Evolutionary conservation across 2,113 vertebrate genomes (phyloP), one percentile per base, ranked within the genome.

Genomic region (Rhipidura dahli): DNA sequence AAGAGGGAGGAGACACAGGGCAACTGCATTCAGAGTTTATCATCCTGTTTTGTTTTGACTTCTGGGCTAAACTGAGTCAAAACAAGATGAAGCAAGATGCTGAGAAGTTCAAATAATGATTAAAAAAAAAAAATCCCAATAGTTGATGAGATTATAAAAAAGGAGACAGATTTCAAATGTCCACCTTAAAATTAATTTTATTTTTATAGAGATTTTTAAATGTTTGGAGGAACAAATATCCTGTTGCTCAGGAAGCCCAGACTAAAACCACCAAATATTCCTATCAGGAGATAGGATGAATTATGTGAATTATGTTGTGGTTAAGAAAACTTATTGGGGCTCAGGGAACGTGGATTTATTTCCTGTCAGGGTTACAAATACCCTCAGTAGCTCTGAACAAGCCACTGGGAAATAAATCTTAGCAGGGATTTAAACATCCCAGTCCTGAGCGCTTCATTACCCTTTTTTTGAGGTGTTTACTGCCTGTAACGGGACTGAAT

Each of bases 381-480:
- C 86, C 65, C 39, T 89, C 93, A 89, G 69, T 86, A 97, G 68
- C 89, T 83, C 77, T 86, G 88, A 93, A 87, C 50, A 72, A 95
- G n/a, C 40, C 40, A 28, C 61, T 88, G 78, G 76, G 72, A 96
- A 90, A 94, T 86, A 81, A 81, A 89, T 95, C 64, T 83, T 81
- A 35, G 20, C 60, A n/a, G 0, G 22, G 72, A 78, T 64, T 93
- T 77, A 92, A 94, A 73, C 60, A 80, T 78, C 68, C 35, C 35
- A 14, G 39, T 68, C 86, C 93, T 92, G 86, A 94, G 56, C 5
- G 5, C 64, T 94, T 89, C 93, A 84, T 93, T 89, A 66, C 76
- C 49, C 39, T 0, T 86, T 83, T 83, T 83, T 27, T 56, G 94
- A 94, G 94, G 85, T 90, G 85, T 95, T 96, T 88, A 78, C 64